Percentiles rank a stretch among this genome's conserved stretches.
phyloP scores from a whole-genome alignment of 1,140 invertebrate genomes.

The Caenorhabditis tropicalis region DNA sequence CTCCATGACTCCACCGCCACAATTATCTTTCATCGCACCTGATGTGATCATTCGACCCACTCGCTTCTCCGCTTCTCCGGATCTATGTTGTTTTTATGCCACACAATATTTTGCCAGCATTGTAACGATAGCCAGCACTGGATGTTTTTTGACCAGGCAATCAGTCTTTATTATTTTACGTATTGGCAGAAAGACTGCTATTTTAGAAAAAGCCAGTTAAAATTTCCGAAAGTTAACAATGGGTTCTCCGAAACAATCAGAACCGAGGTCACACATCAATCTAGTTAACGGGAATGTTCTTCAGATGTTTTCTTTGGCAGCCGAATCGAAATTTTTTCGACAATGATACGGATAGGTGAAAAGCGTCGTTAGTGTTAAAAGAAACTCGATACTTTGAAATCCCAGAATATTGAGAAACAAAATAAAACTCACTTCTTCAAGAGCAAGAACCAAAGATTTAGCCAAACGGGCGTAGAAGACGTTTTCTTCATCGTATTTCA shows the following conservation, averaged over 20 bases:
- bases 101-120: slow-evolving; percentile 25
- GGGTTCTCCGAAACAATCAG: neutral
- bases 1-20: slow-evolving; percentile 19
- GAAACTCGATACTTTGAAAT: neutral
- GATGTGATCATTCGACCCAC: slow-evolving; percentile 40
- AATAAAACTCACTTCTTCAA: slow-evolving; percentile 63
- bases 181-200: neutral
- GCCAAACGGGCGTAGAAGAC: slow-evolving; percentile 70
- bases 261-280: neutral
- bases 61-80: neutral
- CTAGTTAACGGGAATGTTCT: neutral
- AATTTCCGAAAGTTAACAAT: neutral
- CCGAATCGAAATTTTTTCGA: neutral
- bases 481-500: slow-evolving; percentile 71
- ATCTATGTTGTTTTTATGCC: slow-evolving; percentile 17
- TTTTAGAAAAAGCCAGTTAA: neutral
- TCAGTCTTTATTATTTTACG: neutral
- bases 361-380: slow-evolving; percentile 15
- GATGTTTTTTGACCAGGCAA: neutral
- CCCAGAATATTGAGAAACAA: neutral
- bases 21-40: slow-evolving; percentile 39
- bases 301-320: neutral
- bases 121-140: slow-evolving; percentile 4
- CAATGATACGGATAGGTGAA: neutral
- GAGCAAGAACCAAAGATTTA: slow-evolving; percentile 69